Conservation (phyloP, 2,888 invertebrate genomes). For the Clepsis dumicolana region DNA sequence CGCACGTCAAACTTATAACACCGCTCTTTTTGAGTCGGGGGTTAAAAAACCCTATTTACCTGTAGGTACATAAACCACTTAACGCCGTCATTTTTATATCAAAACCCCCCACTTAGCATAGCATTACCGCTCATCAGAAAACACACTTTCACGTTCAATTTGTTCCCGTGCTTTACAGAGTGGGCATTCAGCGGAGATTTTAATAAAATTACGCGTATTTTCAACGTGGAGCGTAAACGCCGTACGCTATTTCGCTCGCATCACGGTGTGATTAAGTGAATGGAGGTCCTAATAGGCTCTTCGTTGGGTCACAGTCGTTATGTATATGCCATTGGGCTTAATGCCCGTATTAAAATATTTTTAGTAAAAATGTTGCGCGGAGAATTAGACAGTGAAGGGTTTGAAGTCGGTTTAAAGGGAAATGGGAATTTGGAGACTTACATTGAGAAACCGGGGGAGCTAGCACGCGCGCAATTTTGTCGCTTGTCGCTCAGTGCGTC, state of each 20-base stretch:
- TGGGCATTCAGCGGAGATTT: conserved; percentile 19
- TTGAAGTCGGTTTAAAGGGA: background rate
- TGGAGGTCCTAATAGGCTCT: conserved; percentile 39
- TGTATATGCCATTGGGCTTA: conserved; percentile 36
- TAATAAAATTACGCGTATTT: conserved; percentile 31
- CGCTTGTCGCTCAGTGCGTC: too few relatives aligned
- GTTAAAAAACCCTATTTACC: too few relatives aligned
- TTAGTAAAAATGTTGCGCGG: conserved; percentile 24
- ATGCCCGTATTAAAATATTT: conserved; percentile 36
- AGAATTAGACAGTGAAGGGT: conserved; percentile 13
- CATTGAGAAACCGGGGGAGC: too few relatives aligned
- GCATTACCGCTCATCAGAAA: background rate
- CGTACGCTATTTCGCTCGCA: conserved; percentile 37
- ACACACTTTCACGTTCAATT: conserved; percentile 12
- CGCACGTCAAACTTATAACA: too few relatives aligned
- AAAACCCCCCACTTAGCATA: background rate
- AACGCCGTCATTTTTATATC: background rate
- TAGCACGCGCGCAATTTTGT: too few relatives aligned
- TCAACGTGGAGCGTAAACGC: conserved; percentile 33
- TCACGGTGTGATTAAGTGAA: conserved; percentile 42
- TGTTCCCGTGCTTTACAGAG: conserved; percentile 10
- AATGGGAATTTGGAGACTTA: too few relatives aligned
- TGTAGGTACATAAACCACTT: background rate
- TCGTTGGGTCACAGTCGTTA: conserved; percentile 35
- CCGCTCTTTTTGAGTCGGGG: too few relatives aligned